These are phyloP conservation scores for Drosophila recens DNA, from an alignment of 2,888 invertebrate genomes.

Conservation along the genomic window DNA sequence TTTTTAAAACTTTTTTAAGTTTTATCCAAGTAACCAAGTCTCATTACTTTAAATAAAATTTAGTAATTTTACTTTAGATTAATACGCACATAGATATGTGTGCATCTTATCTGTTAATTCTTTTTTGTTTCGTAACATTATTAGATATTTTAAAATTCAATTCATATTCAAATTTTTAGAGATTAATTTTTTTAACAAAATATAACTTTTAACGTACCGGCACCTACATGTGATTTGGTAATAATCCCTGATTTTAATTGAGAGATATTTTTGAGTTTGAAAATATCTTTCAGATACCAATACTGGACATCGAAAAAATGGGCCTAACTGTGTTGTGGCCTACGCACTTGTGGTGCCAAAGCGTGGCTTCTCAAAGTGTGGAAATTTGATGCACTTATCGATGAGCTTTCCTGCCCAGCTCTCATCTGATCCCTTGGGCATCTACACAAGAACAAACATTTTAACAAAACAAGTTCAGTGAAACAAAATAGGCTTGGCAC, in stretches of 20 bases:
- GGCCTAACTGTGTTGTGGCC: not conserved
- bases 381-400: constrained; percentile 92
- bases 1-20: too few relatives aligned
- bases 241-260: not conserved
- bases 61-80: not conserved
- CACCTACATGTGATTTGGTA: not conserved
- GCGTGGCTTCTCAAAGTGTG: constrained; percentile 95
- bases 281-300: too few relatives aligned
- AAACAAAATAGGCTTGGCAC: constrained; percentile 36
- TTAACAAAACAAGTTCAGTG: not conserved
- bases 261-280: not conserved
- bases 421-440: constrained; percentile 96
- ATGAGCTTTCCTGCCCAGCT: constrained; percentile 97
- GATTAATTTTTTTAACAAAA: not conserved
- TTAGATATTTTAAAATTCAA: not conserved
- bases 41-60: not conserved
- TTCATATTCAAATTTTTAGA: not conserved
- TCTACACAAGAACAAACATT: constrained; percentile 85
- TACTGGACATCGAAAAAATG: not conserved
- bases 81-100: not conserved
- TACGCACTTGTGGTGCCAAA: constrained; percentile 88
- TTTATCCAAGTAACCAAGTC: too few relatives aligned
- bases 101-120: too few relatives aligned
- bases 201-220: not conserved
- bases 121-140: not conserved